Conservation (phyloP, 2,113 vertebrate species). For the Podarcis raffonei region DNA sequence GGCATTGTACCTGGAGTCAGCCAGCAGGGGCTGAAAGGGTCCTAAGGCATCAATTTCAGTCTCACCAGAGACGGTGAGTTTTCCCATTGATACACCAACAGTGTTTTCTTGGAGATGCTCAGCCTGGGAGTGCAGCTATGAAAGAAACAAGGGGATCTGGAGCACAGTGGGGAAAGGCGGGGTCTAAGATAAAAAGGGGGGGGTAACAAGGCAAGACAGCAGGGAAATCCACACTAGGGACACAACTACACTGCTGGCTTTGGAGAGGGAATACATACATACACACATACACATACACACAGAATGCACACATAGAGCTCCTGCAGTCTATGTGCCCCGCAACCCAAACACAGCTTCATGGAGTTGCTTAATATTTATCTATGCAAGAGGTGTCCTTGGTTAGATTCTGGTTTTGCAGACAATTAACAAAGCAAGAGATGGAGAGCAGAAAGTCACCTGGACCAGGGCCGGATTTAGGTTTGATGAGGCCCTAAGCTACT, state of each 20-base stretch:
- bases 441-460: too few species aligned
- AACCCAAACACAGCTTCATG: not conserved
- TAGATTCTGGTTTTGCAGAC: not conserved
- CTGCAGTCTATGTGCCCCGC: not conserved
- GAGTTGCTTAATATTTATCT: not conserved
- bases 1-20: conserved; percentile 37
- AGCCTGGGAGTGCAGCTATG: conserved; percentile 30
- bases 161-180: conserved; percentile 2
- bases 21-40: conserved; percentile 30
- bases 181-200: not conserved
- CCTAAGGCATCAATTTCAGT: not conserved
- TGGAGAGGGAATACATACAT: not conserved
- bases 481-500: too few species aligned
- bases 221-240: conserved; percentile 27
- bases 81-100: conserved; percentile 29
- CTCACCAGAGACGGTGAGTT: conserved; percentile 22
- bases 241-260: not conserved
- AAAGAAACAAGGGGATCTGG: conserved; percentile 43
- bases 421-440: not conserved
- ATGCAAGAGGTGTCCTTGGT: not conserved
- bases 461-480: not conserved
- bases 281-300: too few species aligned
- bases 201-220: not conserved
- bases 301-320: not conserved
- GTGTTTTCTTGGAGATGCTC: conserved; percentile 36